Evolutionary conservation across 2,888 invertebrate genomes (phyloP), one percentile per base, ranked within the genome.

Genomic region (Colostygia pectinataria): DNA sequence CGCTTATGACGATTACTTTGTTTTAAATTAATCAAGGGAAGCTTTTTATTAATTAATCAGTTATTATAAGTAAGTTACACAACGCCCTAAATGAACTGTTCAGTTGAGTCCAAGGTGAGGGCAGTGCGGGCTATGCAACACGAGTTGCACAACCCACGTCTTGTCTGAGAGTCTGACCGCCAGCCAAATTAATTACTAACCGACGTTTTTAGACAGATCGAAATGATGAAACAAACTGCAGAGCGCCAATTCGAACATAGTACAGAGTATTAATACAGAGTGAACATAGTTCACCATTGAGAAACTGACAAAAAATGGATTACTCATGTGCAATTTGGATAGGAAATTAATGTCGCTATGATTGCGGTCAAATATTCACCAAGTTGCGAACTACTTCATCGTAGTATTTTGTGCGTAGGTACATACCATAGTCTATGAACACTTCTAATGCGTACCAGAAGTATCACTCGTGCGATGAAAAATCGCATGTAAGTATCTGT

Each of bases 111-210:
- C 82, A 82, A 82, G 82, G 82, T 77, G 73, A 75, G 54, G 61
- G 66, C 71, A 71, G 71, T 27, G 68, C 73, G 70, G 66, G 65
- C 74, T 65, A 57, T 67, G 71, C 68, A 65, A 63, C 63, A 69
- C 68, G 68, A 67, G 71, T 81, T 81, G 59, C 71, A 65, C 71
- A 80, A 81, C 72, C 68, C 71, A 74, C 79, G 59, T 68, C 68
- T 68, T 67, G 67, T 72, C 71, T 61, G 53, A 58, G 46, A 58
- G 57, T 57, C 66, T 67, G 72, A 70, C 74, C 69, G 66, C 65
- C 60, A 57, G 62, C 65, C 59, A 70, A 73, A 71, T 70, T 74
- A 78, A 78, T 74, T 74, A 71, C 65, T 53, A 32, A 63, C 53
- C 57, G 62, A 58, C 58, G 53, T 61, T 71, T 68, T 60, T 63